Evolutionary conservation across 1,140 invertebrate species (phyloP).

Genomic region (Dufourea novaeangliae): DNA sequence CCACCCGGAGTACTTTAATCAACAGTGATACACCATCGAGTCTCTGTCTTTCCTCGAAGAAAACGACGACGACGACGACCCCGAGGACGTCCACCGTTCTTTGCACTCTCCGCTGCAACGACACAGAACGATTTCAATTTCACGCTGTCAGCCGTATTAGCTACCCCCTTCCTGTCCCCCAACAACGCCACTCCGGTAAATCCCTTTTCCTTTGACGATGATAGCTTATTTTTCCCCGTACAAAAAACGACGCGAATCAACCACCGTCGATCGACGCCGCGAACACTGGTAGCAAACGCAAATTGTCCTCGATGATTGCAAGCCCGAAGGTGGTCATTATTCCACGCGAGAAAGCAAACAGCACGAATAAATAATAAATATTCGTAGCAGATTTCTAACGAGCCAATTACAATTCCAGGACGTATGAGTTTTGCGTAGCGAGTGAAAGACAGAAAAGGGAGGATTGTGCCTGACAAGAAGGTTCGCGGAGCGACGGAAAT

Average conservation of each 20-base stretch:
- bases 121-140: slow-evolving; percentile 52
- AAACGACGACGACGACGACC: slow-evolving; percentile 35
- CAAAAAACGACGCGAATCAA: neutral
- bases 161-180: neutral
- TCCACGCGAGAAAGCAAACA: neutral
- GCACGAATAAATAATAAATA: too few relatives aligned
- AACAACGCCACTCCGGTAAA: slow-evolving; percentile 5
- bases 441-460: neutral
- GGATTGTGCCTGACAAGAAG: neutral
- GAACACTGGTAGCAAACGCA: neutral
- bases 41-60: slow-evolving; percentile 29
- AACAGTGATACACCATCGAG: slow-evolving; percentile 33
- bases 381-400: neutral
- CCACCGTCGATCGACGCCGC: neutral
- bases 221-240: slow-evolving; percentile 5
- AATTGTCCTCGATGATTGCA: neutral
- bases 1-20: slow-evolving; percentile 59
- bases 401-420: too few relatives aligned
- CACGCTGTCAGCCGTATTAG: slow-evolving; percentile 35
- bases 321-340: neutral
- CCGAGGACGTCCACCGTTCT: slow-evolving; percentile 30
- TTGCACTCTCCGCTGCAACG: slow-evolving; percentile 36
- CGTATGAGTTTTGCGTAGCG: too few relatives aligned
- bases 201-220: slow-evolving; percentile 48
- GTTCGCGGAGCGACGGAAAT: neutral